These are phyloP conservation scores for Eristalis tenax DNA, from an alignment of 2,888 invertebrate genomes.

Conservation along the genomic window DNA sequence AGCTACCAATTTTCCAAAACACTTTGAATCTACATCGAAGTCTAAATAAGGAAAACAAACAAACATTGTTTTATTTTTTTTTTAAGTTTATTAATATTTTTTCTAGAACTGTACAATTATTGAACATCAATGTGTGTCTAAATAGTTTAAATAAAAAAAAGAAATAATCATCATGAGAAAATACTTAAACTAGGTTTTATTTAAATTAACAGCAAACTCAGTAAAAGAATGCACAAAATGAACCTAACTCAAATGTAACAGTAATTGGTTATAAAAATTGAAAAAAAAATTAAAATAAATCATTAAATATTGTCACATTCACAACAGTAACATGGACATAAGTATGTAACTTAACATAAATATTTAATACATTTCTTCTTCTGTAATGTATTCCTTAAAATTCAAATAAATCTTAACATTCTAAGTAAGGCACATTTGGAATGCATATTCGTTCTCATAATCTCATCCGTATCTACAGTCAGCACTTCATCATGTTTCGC, in stretches of 20 bases:
- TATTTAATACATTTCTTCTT: neutral
- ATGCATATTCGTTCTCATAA: conserved; percentile 31
- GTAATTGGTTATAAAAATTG: neutral
- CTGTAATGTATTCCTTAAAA: neutral
- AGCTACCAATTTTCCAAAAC: too few species aligned
- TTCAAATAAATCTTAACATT: neutral
- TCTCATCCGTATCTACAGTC: conserved; percentile 43
- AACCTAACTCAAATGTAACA: conserved; percentile 8
- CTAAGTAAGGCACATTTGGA: conserved; percentile 65
- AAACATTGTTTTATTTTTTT: neutral
- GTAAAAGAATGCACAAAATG: neutral
- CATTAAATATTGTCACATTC: conserved; percentile 41
- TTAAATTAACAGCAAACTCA: conserved; percentile 20
- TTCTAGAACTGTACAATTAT: conserved; percentile 55
- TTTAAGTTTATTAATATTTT: conserved; percentile 52
- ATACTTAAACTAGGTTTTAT: neutral
- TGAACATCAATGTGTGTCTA: neutral
- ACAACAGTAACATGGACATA: conserved; percentile 51
- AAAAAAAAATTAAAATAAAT: neutral
- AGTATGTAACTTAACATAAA: neutral
- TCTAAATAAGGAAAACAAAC: too few species aligned
- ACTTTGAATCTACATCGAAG: too few species aligned
- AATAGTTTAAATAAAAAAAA: conserved; percentile 29
- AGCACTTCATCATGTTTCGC: neutral
- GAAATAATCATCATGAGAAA: conserved; percentile 1